Percentiles rank a stretch among this genome's conserved stretches.
These are phyloP conservation scores for Tanaodytes sp. DNA, from an alignment of 2,888 invertebrate species.

Conservation along the genomic window DNA sequence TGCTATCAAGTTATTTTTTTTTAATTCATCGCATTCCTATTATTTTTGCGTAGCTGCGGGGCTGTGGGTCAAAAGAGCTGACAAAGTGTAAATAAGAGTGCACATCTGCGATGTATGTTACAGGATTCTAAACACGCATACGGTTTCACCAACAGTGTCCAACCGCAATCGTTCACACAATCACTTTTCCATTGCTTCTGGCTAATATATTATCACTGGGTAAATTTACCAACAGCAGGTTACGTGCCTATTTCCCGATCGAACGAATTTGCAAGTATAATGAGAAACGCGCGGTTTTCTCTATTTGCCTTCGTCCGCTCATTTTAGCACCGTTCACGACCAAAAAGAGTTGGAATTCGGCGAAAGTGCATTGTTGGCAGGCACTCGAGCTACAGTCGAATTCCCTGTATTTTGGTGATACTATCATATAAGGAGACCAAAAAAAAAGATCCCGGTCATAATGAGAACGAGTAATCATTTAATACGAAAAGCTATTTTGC, in stretches of 20 bases:
- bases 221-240: constrained; percentile 37
- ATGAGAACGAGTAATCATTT: too few species aligned
- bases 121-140: constrained; percentile 33
- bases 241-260: constrained; percentile 49
- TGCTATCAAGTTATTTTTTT: too few species aligned
- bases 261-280: constrained; percentile 52
- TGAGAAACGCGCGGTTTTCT: constrained; percentile 50
- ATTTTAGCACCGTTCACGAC: constrained; percentile 40
- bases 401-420: too few species aligned
- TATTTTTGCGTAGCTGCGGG: too few species aligned
- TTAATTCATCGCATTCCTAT: too few species aligned
- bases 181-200: constrained; percentile 38
- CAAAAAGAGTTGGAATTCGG: constrained; percentile 30
- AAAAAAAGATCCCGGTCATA: too few species aligned
- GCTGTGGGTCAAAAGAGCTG: too few species aligned
- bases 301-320: constrained; percentile 43
- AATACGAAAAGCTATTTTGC: too few species aligned
- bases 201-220: constrained; percentile 45
- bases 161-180: constrained; percentile 38
- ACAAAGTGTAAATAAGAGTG: constrained; percentile 21
- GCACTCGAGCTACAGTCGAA: constrained; percentile 33
- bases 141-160: too few species aligned
- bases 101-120: constrained; percentile 24
- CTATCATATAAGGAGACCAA: too few species aligned
- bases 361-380: constrained; percentile 39